Evolutionary conservation across 2,888 invertebrate species (phyloP).

Genomic region (Bellardia pandia): DNA sequence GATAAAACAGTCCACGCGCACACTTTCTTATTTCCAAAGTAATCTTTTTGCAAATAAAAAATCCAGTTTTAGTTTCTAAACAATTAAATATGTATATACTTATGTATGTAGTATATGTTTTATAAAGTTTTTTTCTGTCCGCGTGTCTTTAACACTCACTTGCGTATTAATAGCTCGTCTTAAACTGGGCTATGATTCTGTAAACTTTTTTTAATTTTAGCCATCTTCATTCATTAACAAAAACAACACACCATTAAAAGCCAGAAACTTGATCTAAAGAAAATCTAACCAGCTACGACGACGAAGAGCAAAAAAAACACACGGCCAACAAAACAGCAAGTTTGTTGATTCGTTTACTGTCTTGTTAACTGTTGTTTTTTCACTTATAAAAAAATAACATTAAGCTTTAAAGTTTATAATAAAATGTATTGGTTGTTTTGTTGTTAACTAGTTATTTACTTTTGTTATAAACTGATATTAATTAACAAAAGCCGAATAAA

Average conservation of each 20-base stretch:
- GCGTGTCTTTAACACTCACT: conserved; percentile 48
- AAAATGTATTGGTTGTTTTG: neutral
- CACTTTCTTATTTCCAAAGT: conserved; percentile 23
- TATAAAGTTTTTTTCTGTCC: conserved; percentile 1
- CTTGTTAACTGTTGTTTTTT: conserved; percentile 51
- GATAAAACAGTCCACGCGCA: neutral
- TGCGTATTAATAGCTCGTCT: conserved; percentile 60
- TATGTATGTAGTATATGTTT: too few species aligned
- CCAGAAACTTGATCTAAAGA: conserved; percentile 46
- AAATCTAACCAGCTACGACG: conserved; percentile 28
- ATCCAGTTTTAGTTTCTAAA: conserved; percentile 60
- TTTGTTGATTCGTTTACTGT: neutral
- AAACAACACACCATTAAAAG: conserved; percentile 43
- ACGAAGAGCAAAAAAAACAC: neutral
- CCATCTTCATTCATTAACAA: conserved; percentile 54
- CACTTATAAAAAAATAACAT: neutral
- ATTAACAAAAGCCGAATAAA: conserved; percentile 6
- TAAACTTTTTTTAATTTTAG: conserved; percentile 63
- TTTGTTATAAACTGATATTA: conserved; percentile 2
- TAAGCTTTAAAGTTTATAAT: neutral
- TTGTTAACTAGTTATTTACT: neutral
- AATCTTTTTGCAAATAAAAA: conserved; percentile 33
- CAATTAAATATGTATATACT: neutral
- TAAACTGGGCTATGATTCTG: conserved; percentile 61
- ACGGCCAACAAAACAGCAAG: conserved; percentile 23